Evolutionary conservation across 2,888 invertebrate genomes (phyloP).

Genomic region (Ecliptopera silaceata): DNA sequence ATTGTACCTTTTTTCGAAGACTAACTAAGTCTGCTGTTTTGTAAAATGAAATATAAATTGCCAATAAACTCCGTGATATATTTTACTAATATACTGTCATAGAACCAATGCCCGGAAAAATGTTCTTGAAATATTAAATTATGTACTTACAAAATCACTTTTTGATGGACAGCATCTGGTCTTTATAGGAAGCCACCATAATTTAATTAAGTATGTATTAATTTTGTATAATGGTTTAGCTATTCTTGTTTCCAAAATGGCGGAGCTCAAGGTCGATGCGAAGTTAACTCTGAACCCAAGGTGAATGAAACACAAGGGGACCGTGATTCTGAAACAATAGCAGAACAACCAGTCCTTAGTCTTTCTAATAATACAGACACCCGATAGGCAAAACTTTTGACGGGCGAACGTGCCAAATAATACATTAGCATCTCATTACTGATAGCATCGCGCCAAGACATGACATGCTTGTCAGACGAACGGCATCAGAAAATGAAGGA

Average conservation of each 20-base stretch:
- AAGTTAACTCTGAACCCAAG: constrained; percentile 43
- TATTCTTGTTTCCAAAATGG: constrained; percentile 43
- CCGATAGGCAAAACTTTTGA: constrained; percentile 59
- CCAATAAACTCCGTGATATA: too few relatives aligned
- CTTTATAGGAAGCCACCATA: constrained; percentile 4
- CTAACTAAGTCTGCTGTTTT: constrained; percentile 49
- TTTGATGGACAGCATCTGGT: not conserved
- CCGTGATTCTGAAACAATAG: constrained; percentile 51
- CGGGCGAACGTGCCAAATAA: constrained; percentile 70
- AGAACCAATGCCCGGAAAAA: not conserved
- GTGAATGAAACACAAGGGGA: constrained; percentile 51
- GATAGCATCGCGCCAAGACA: constrained; percentile 63
- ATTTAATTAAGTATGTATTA: too few relatives aligned
- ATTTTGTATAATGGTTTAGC: constrained; percentile 12
- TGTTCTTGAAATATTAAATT: too few relatives aligned
- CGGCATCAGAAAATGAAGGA: constrained; percentile 43
- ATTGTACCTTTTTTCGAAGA: constrained; percentile 46
- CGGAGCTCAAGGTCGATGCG: constrained; percentile 47
- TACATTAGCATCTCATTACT: constrained; percentile 76
- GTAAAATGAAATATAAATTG: constrained; percentile 41
- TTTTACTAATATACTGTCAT: too few relatives aligned
- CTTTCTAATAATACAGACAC: constrained; percentile 65
- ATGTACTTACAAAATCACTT: too few relatives aligned
- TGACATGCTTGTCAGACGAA: constrained; percentile 53
- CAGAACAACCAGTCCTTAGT: constrained; percentile 40